phyloP scores from a whole-genome alignment of 2,888 invertebrate genomes.

The Cabera pusaria region DNA sequence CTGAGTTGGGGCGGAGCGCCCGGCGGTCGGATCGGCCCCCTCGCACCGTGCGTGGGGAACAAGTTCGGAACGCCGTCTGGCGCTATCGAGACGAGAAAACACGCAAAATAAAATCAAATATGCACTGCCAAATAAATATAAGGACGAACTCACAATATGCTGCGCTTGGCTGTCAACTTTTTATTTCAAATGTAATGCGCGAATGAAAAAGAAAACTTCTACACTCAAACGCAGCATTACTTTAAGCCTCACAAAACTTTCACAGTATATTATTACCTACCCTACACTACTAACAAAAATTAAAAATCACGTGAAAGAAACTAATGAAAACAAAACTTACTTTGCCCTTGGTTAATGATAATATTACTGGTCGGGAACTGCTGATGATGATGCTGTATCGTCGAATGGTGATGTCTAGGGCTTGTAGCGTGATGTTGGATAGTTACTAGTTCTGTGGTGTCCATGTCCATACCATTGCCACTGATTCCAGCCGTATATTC shows the following conservation, averaged over 20 bases:
- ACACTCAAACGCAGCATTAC: constrained; percentile 9
- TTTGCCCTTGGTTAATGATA: constrained; percentile 76
- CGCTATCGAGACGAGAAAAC: constrained; percentile 62
- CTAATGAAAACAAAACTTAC: constrained; percentile 53
- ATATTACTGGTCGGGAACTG: constrained; percentile 74
- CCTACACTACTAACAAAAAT: constrained; percentile 19
- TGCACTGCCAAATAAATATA: constrained; percentile 51
- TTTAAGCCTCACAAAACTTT: constrained; percentile 11
- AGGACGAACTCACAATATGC: constrained; percentile 22
- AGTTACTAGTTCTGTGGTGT: constrained; percentile 73
- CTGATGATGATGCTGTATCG: constrained; percentile 72
- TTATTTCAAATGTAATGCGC: no score
- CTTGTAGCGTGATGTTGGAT: constrained; percentile 79
- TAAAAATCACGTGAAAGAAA: constrained; percentile 10
- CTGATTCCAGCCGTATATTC: constrained; percentile 93
- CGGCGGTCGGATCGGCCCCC: constrained; percentile 60
- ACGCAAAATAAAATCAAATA: constrained; percentile 59
- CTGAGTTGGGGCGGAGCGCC: constrained; percentile 51
- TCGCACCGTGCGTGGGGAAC: constrained; percentile 71
- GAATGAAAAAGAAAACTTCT: no score
- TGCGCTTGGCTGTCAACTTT: constrained; percentile 21
- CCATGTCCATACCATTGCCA: constrained; percentile 84
- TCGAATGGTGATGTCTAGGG: constrained; percentile 71
- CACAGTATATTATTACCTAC: constrained; percentile 10
- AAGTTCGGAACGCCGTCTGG: constrained; percentile 76